Evolutionary conservation across 2,888 invertebrate species (phyloP), one percentile per base, ranked within the genome.

Genomic region (Fragum sueziense): DNA sequence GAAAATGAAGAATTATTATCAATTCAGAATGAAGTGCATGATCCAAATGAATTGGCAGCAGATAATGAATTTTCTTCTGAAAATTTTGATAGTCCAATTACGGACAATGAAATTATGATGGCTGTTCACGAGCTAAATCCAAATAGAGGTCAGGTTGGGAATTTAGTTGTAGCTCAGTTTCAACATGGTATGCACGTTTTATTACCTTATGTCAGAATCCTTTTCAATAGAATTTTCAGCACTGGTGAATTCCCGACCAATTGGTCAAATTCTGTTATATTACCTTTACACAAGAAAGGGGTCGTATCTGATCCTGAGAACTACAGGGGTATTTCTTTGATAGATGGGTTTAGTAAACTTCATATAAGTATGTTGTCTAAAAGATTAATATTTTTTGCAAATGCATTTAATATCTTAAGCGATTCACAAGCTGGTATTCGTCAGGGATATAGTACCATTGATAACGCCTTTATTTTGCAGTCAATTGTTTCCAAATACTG

Each of bases 391-490:
- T 74, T 74, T 59, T 74, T 68, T 67, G 41, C n/a, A 4, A 29
- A 68, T 25, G 69, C 59, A 22, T 74, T 37, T 59, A 41, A 74
- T 14, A 69, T 57, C 17, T 25, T 61, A 17, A 25, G 17, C 27
- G 25, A 61, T 25, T 47, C 7, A 14, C 62, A 14, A 34, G 27
- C 22, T 65, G 54, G 41, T 11, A 68, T 74, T 25, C 25, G 69
- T 57, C 11, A 54, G 14, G 59, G 52, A 20, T 74, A 68, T 59
- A 37, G 57, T n/a, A 68, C 68, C 29, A 29, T 68, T 37, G 74
- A 74, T 59, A 74, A 74, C 29, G 74, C 57, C 31, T 74, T 29
- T 69, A 51, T 74, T 54, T 69, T 74, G 33, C 57, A 69, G 25
- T 57, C 74, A 7, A 52, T 74, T 7, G 41, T 74, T 22, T 37